phyloP scores from a whole-genome alignment of 2,113 vertebrate species.

The Pseudopipra pipra region DNA sequence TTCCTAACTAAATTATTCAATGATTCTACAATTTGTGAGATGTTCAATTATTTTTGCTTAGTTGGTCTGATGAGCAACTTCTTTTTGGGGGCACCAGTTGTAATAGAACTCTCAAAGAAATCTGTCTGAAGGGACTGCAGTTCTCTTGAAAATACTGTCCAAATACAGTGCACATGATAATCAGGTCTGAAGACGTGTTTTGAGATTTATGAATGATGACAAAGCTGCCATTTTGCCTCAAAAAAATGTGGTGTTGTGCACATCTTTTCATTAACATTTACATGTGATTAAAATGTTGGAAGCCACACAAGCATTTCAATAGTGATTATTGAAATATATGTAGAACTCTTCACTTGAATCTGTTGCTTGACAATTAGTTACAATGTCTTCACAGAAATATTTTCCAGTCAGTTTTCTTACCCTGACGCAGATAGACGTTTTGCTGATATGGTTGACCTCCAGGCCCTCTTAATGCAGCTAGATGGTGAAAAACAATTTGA shows the following conservation, averaged over 20 bases:
- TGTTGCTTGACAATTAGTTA: constrained; percentile 35
- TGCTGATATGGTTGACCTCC: constrained; percentile 60
- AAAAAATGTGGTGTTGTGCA: neutral
- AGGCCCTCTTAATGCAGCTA: constrained; percentile 40
- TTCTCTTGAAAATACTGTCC: neutral
- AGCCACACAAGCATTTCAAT: neutral
- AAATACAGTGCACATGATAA: neutral
- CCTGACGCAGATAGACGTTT: constrained; percentile 8
- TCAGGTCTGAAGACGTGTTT: neutral
- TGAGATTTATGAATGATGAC: neutral
- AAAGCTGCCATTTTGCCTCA: neutral
- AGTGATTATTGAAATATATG: accelerated
- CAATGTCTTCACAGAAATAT: constrained; percentile 47
- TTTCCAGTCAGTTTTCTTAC: constrained; percentile 39
- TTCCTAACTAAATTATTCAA: neutral
- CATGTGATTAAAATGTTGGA: neutral
- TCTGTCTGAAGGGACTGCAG: neutral
- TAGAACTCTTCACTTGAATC: neutral
- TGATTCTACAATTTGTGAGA: neutral
- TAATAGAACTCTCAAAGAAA: neutral
- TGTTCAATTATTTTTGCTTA: neutral
- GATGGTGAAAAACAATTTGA: constrained; percentile 60
- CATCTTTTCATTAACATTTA: neutral
- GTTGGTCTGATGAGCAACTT: neutral
- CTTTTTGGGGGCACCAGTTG: neutral